Evolutionary conservation across 2,797 vertebrate species (phyloP).

Genomic region (Otolemur crassicaudatus): DNA sequence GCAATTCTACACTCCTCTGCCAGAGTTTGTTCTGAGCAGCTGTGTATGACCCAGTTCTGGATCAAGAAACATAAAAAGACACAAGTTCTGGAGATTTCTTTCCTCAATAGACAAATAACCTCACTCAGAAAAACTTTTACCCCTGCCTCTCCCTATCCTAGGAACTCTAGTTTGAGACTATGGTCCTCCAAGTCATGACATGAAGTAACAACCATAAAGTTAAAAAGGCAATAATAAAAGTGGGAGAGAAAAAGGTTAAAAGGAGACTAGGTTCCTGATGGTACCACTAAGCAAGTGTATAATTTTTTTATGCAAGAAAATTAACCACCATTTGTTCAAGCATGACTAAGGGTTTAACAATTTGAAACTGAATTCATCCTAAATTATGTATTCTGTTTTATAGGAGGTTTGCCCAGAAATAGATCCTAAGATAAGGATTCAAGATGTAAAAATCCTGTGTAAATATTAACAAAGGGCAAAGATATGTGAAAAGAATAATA

Average conservation of each 20-base stretch:
- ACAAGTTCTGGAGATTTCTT: neutral
- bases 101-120: neutral
- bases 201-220: neutral
- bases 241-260: neutral
- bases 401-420: neutral
- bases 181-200: neutral
- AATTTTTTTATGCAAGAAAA: neutral
- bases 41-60: neutral
- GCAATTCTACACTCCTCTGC: neutral
- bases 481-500: constrained; percentile 20
- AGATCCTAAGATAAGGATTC: constrained; percentile 2
- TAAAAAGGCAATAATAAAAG: neutral
- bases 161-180: neutral
- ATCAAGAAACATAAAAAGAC: neutral
- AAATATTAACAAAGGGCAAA: constrained; percentile 52
- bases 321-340: constrained; percentile 20
- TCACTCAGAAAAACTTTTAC: neutral
- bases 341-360: neutral
- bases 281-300: neutral
- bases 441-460: constrained; percentile 18
- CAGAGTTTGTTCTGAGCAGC: neutral
- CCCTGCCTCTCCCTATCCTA: neutral
- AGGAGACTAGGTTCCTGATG: neutral
- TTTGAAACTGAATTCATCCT: neutral
- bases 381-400: constrained; percentile 14